These are phyloP conservation scores for Magallana ariakensis DNA, from an alignment of 1,140 invertebrate genomes.

Conservation along the genomic window DNA sequence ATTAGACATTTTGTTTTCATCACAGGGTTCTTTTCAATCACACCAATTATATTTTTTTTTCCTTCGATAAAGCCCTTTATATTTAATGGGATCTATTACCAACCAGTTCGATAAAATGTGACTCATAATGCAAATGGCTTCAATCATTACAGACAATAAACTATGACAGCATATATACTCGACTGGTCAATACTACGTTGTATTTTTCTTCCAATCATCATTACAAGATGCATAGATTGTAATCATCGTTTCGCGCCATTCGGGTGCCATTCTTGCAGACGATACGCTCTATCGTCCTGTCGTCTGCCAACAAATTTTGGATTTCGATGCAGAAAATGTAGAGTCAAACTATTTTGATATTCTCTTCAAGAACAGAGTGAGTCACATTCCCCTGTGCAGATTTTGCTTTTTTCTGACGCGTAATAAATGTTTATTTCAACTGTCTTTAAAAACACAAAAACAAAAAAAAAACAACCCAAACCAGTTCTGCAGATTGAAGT, in stretches of 20 bases:
- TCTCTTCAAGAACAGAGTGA: not conserved
- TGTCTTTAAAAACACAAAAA: too few relatives aligned
- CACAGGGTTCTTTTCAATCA: too few relatives aligned
- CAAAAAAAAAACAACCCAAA: too few relatives aligned
- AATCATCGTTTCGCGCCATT: not conserved
- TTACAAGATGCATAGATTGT: not conserved
- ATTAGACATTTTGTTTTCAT: too few relatives aligned
- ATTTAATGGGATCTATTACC: too few relatives aligned
- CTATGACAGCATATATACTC: not conserved
- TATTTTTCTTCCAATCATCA: not conserved
- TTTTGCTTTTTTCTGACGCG: not conserved
- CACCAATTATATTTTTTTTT: too few relatives aligned
- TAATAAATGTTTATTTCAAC: too few relatives aligned
- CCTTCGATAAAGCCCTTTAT: too few relatives aligned
- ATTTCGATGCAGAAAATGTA: not conserved
- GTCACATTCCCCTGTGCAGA: not conserved
- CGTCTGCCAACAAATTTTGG: constrained; percentile 10
- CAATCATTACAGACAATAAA: not conserved
- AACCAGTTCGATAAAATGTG: not conserved
- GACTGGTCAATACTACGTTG: not conserved
- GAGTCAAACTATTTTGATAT: not conserved
- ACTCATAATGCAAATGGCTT: constrained; percentile 12
- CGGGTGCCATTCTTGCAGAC: constrained; percentile 18
- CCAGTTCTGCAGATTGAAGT: too few relatives aligned
- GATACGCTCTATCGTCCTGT: not conserved